Evolutionary conservation across 2,888 invertebrate genomes (phyloP).

Genomic region (Cyrtodaria siliqua): DNA sequence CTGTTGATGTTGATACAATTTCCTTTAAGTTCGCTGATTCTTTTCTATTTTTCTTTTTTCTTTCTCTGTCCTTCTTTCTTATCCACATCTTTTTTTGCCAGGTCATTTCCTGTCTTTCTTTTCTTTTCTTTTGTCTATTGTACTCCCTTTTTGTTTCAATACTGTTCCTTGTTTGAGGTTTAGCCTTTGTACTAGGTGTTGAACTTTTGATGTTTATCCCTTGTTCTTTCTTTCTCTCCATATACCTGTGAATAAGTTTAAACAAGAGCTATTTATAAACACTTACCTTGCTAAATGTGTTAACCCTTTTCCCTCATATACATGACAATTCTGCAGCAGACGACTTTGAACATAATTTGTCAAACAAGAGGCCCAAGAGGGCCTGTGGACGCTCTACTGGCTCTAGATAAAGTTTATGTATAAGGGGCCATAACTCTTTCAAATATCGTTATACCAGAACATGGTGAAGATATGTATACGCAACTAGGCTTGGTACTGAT

Average conservation of each 20-base stretch:
- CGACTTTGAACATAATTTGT: too few relatives aligned
- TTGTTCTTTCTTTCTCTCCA: slow-evolving; percentile 45
- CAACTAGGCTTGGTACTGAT: too few relatives aligned
- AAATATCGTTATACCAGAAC: too few relatives aligned
- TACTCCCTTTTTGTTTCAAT: slow-evolving; percentile 38
- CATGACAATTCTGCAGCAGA: too few relatives aligned
- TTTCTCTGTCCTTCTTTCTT: slow-evolving; percentile 44
- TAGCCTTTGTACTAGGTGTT: slow-evolving; percentile 39
- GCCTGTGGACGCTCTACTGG: too few relatives aligned
- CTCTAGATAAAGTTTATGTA: too few relatives aligned
- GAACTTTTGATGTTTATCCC: slow-evolving; percentile 29
- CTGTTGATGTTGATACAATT: slow-evolving; percentile 17
- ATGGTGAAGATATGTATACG: too few relatives aligned
- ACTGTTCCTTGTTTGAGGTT: slow-evolving; percentile 37
- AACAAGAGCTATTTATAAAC: slow-evolving; percentile 33
- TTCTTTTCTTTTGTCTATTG: slow-evolving; percentile 39
- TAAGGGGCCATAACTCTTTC: too few relatives aligned
- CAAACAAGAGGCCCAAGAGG: too few relatives aligned
- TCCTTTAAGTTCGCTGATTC: slow-evolving; percentile 28
- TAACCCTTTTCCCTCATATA: too few relatives aligned
- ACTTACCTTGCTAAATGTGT: slow-evolving; percentile 8
- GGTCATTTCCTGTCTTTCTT: slow-evolving; percentile 36
- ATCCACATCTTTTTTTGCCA: slow-evolving; percentile 52
- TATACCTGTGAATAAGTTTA: slow-evolving; percentile 47
- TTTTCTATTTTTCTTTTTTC: slow-evolving; percentile 32